phyloP scores from a whole-genome alignment of 2,888 invertebrate genomes.

The Eledone cirrhosa region DNA sequence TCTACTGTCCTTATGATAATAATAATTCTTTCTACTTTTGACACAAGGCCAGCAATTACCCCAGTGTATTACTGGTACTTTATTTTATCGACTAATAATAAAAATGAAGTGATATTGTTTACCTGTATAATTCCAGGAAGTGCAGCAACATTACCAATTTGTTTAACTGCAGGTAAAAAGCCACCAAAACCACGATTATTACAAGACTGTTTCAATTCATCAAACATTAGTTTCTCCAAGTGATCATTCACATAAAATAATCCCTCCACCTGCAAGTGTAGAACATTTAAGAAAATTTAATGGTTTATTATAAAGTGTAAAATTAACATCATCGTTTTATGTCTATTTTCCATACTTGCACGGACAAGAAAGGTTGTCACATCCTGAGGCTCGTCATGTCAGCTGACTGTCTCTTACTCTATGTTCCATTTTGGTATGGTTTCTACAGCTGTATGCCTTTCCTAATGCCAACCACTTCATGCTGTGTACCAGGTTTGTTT shows the following conservation, averaged over 20 bases:
- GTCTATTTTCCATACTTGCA: too few species aligned
- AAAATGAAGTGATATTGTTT: too few species aligned
- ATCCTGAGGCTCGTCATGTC: neutral
- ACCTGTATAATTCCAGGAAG: constrained; percentile 93
- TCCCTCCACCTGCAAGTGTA: constrained; percentile 83
- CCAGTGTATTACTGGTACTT: too few species aligned
- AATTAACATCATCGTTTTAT: neutral
- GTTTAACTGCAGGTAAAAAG: constrained; percentile 97
- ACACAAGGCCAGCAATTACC: too few species aligned
- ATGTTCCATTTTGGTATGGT: too few species aligned
- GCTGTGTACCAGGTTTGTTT: too few species aligned
- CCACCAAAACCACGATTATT: constrained; percentile 89
- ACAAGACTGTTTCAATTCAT: constrained; percentile 90
- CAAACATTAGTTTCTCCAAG: constrained; percentile 95
- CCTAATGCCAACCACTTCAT: too few species aligned
- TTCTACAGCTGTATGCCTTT: too few species aligned
- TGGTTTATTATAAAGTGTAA: neutral
- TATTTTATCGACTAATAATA: too few species aligned
- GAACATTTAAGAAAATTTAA: neutral
- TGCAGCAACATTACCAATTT: constrained; percentile 98
- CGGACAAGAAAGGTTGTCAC: too few species aligned
- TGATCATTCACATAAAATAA: constrained; percentile 93
- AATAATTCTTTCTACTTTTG: too few species aligned
- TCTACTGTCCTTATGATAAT: too few species aligned
- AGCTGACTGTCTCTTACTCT: neutral